Evolutionary conservation across 2,797 vertebrate species (phyloP).

Genomic region (Cuniculus paca): DNA sequence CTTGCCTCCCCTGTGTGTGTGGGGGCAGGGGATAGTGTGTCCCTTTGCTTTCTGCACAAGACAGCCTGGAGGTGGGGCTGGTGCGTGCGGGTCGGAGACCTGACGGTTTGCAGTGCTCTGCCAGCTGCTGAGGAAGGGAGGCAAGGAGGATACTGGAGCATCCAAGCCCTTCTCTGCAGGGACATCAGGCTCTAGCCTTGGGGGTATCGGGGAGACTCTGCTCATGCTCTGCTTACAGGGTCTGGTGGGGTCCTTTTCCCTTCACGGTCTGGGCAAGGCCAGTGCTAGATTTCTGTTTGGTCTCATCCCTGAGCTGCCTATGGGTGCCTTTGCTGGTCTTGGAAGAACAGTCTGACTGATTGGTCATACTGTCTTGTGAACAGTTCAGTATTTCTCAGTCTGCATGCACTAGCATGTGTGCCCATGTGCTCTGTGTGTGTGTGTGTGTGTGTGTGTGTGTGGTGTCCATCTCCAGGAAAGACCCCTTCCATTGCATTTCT

Average conservation of each 20-base stretch:
- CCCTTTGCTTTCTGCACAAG: background rate
- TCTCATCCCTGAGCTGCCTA: background rate
- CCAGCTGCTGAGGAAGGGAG: background rate
- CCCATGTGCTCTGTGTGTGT: background rate
- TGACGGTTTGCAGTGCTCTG: rapidly evolving
- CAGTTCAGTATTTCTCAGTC: background rate
- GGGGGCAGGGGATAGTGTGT: rapidly evolving
- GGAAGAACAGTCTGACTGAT: background rate
- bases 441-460: background rate
- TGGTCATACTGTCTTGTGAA: background rate
- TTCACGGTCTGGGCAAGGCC: background rate
- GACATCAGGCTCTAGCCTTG: background rate
- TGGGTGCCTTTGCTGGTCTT: background rate
- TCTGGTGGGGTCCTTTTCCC: background rate
- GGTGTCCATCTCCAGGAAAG: background rate
- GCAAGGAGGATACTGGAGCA: background rate
- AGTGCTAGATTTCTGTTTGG: background rate
- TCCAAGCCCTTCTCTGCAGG: background rate
- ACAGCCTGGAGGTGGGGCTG: background rate
- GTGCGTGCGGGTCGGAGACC: background rate
- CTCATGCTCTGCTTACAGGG: background rate
- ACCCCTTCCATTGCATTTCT: background rate
- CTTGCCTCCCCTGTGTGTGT: no score
- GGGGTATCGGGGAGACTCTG: background rate
- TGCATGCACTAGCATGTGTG: background rate